A percentile compares a stretch with the other conserved stretches of the same genome.
Evolutionary conservation across 2,888 invertebrate species (phyloP).

Genomic region (Tinea semifulvella): DNA sequence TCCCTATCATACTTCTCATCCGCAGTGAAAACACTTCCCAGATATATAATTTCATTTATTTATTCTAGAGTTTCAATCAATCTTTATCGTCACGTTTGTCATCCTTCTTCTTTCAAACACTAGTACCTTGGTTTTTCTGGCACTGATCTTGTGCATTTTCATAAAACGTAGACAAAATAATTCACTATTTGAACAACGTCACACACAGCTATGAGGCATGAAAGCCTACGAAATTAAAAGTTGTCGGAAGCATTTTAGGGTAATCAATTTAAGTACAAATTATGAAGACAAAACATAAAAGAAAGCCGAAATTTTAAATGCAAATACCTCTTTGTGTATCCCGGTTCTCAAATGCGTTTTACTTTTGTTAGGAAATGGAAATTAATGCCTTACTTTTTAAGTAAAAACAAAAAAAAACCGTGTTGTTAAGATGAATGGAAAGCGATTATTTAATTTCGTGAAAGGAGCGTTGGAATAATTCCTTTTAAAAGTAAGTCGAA

Average conservation of each 20-base stretch:
- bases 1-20: no score
- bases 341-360: constrained; percentile 46
- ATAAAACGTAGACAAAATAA: no score
- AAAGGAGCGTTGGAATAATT: constrained; percentile 19
- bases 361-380: constrained; percentile 48
- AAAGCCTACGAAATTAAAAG: background rate
- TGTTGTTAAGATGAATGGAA: constrained; percentile 37
- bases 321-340: constrained; percentile 49
- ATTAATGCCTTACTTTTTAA: constrained; percentile 47
- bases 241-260: background rate
- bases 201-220: background rate
- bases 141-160: no score
- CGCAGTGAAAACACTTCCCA: no score
- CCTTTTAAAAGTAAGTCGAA: constrained; percentile 10
- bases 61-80: no score
- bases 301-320: constrained; percentile 42
- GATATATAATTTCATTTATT: no score
- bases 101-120: no score
- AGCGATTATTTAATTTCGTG: constrained; percentile 35
- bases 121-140: no score
- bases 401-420: constrained; percentile 35
- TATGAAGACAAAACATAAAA: constrained; percentile 28
- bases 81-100: no score
- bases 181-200: background rate
- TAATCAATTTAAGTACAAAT: constrained; percentile 11